Evolutionary conservation across 2,888 invertebrate genomes (phyloP), one percentile per base, ranked within the genome.

Genomic region (Rhabditoides inermis): DNA sequence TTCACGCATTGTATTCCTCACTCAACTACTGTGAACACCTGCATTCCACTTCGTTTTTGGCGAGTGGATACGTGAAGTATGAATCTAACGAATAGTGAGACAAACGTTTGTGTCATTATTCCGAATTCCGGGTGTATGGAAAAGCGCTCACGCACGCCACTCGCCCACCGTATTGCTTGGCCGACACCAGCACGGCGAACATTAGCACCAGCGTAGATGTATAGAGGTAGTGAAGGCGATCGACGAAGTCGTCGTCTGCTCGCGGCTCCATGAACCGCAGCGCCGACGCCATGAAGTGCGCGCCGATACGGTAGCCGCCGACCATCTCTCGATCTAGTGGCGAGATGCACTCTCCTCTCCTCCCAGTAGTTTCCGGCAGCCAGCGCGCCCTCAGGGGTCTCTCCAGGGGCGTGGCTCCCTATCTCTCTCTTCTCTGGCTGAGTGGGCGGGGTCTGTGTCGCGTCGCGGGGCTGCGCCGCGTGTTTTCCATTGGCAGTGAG

Each of bases 111-210:
- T 20, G 44, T 15, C 23, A 44, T 18, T 18, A 12, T 25, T 45
- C 7, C 6, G n/a, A 53, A n/a, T n/a, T n/a, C n/a, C n/a, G n/a
- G n/a, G n/a, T n/a, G 32, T 32, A 7, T 15, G 32, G 32, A 32
- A 32, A 10, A 32, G 7, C 7, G 15, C 7, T 32, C 7, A 32
- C 7, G 32, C 7, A 32, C 15, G 15, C 7, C 15, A 32, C 32
- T 18, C 10, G 22, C 61, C 37, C 57, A 71, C 73, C 74, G 57
- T 74, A 74, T 66, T 81, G 79, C 61, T 79, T 78, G 45, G 80
- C 79, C 52, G 80, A 79, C 55, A 80, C 78, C 55, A 81, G 75
- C 55, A 81, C 75, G 50, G 80, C 78, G 66, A 80, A 76, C 70
- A 76, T 75, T 44, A 76, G 60, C 12, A 74, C 60, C 55, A 73